Conservation (phyloP, 2,888 invertebrate species). For the Agrochola circellaris region DNA sequence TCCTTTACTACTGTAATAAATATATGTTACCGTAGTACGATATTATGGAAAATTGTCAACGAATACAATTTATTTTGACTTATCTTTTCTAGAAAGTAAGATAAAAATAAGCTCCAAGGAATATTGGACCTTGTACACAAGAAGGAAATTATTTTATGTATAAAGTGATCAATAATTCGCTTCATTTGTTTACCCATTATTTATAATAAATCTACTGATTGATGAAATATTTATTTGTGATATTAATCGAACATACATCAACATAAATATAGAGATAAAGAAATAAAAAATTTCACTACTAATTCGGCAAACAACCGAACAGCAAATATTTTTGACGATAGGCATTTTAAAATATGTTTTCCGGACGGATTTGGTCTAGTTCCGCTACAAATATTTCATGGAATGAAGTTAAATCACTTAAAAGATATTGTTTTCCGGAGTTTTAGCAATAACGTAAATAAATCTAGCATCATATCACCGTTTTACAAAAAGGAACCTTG, state of each 20-base stretch:
- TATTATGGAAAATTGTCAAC: background rate
- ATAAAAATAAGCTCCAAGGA: too few species aligned
- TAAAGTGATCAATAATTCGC: constrained; percentile 33
- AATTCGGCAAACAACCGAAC: background rate
- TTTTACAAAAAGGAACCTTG: background rate
- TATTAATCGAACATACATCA: constrained; percentile 19
- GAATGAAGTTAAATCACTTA: constrained; percentile 14
- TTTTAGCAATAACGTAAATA: constrained; percentile 8
- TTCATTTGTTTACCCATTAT: constrained; percentile 20
- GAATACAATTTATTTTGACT: too few species aligned
- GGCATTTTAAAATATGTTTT: constrained; percentile 26
- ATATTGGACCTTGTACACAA: too few species aligned
- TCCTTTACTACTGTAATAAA: constrained; percentile 1
- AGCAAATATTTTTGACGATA: background rate
- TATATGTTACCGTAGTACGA: background rate
- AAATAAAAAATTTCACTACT: background rate
- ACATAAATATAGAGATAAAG: constrained; percentile 3
- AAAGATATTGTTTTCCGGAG: constrained; percentile 19
- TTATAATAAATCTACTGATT: constrained; percentile 33
- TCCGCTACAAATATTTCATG: constrained; percentile 29
- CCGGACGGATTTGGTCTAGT: constrained; percentile 7
- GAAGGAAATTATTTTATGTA: too few species aligned
- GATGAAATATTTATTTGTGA: constrained; percentile 26
- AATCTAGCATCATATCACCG: background rate
- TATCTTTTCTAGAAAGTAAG: background rate